Conservation (phyloP, 2,797 vertebrate genomes). For the Eulemur rubriventer region DNA sequence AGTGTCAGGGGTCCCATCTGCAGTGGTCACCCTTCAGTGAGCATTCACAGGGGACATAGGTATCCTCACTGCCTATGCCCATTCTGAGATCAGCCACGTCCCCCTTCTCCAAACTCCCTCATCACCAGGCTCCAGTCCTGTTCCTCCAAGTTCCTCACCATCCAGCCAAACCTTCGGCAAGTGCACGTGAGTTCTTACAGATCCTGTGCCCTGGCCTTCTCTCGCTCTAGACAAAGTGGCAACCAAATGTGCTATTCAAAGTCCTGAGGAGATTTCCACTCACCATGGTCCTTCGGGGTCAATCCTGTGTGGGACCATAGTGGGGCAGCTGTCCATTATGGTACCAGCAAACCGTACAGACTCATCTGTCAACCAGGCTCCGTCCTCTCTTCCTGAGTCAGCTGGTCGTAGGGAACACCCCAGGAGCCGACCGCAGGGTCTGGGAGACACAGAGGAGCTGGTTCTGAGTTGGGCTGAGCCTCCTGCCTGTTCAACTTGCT, state of each 20-base stretch:
- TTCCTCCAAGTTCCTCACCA: neutral
- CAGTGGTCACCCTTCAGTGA: neutral
- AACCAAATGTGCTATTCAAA: neutral
- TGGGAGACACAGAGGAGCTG: too few relatives aligned
- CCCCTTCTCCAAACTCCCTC: neutral
- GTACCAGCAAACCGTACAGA: neutral
- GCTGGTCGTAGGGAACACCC: neutral
- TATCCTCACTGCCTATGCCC: neutral
- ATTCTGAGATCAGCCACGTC: neutral
- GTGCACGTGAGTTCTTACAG: accelerated
- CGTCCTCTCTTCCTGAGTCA: too few relatives aligned
- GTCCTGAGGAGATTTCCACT: neutral
- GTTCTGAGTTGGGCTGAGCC: neutral
- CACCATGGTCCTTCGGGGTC: neutral
- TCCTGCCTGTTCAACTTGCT: neutral
- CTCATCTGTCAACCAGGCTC: neutral
- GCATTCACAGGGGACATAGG: neutral
- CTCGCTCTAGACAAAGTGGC: neutral
- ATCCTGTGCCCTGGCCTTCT: neutral
- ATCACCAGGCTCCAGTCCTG: neutral
- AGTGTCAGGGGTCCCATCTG: too few relatives aligned
- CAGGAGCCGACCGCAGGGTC: neutral
- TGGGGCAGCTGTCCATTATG: accelerated
- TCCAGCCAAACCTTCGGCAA: neutral
- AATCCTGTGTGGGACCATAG: accelerated